phyloP scores from a whole-genome alignment of 2,888 invertebrate genomes.

The Empis stercorea region DNA sequence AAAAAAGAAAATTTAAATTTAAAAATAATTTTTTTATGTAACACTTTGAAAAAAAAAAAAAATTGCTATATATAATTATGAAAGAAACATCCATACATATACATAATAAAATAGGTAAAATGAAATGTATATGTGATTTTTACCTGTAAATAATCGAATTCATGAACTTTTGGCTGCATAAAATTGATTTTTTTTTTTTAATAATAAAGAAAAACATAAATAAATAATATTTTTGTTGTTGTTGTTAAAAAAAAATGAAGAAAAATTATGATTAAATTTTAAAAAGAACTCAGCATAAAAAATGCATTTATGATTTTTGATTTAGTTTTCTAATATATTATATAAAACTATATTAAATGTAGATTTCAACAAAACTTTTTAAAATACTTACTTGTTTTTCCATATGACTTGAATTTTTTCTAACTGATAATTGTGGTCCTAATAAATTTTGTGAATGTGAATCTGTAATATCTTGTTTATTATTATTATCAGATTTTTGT shows the following conservation, averaged over 20 bases:
- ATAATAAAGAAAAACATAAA: conserved; percentile 5
- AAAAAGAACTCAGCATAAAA: conserved; percentile 1
- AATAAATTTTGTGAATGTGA: conserved; percentile 20
- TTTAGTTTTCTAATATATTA: no score
- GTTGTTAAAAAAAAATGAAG: no score
- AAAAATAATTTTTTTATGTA: no score
- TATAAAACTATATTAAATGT: conserved; percentile 12
- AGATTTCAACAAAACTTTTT: no score
- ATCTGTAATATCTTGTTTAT: conserved; percentile 22
- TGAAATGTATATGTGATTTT: no score
- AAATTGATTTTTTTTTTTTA: conserved; percentile 16
- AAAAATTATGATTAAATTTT: background rate
- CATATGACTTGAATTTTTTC: conserved; percentile 46
- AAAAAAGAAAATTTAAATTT: no score
- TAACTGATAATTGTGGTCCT: conserved; percentile 11
- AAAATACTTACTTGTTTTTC: conserved; percentile 78
- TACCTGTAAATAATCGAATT: conserved; percentile 38
- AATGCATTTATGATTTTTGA: conserved; percentile 9
- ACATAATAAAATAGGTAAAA: no score
- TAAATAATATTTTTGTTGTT: background rate
- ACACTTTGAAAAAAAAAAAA: background rate
- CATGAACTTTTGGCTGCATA: conserved; percentile 35
- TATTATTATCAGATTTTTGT: conserved; percentile 22
- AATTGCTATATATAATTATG: background rate
- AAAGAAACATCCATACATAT: no score